A percentile compares a stretch with the other conserved stretches of the same genome.
These are phyloP conservation scores for Coptodon rendalli DNA, from an alignment of 2,113 vertebrate species.

Conservation along the genomic window DNA sequence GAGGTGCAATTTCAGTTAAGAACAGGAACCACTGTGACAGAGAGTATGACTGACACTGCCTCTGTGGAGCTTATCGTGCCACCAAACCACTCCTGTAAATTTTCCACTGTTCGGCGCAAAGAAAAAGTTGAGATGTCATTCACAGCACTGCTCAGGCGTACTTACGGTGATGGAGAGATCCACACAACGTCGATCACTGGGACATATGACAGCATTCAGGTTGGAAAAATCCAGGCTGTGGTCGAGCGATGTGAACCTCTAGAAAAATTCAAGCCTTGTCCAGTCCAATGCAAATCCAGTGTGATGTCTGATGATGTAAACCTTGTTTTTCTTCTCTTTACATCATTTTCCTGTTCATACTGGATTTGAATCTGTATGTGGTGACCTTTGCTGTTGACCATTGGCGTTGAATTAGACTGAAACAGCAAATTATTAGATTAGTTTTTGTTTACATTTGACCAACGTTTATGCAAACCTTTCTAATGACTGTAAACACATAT, in stretches of 20 bases:
- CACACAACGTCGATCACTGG: rapidly evolving
- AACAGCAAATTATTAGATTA: no score
- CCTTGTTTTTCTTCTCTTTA: no score
- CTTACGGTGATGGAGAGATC: not conserved
- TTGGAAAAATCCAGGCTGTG: rapidly evolving
- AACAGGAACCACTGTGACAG: not conserved
- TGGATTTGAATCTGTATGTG: rapidly evolving
- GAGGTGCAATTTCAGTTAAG: not conserved
- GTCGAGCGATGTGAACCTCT: not conserved
- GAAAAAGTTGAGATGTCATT: not conserved
- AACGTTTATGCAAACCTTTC: no score
- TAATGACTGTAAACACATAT: no score
- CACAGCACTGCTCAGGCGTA: not conserved
- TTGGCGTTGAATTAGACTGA: no score
- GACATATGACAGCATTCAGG: rapidly evolving
- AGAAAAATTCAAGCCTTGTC: not conserved
- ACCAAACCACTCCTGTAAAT: not conserved
- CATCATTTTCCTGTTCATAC: no score
- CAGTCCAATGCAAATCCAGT: not conserved
- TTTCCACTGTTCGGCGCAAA: not conserved
- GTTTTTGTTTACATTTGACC: no score
- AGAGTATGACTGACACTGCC: not conserved
- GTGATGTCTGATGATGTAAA: no score
- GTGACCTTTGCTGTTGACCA: rapidly evolving
- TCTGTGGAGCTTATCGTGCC: rapidly evolving